Conservation (phyloP, 2,113 vertebrate genomes). For the Martes martes region DNA sequence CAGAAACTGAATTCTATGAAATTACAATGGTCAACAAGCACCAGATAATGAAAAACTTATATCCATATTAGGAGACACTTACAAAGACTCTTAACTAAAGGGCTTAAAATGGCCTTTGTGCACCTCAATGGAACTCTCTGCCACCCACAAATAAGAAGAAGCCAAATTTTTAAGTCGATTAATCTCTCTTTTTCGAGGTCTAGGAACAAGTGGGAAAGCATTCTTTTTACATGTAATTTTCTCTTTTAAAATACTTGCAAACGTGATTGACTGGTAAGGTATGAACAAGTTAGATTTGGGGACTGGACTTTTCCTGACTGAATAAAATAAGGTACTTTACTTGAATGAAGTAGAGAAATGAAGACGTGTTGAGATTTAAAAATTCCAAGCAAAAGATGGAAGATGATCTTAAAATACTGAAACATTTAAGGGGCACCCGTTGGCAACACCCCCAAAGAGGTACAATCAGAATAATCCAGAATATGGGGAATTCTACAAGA, state of each 20-base stretch:
- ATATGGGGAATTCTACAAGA: not conserved
- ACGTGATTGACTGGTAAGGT: not conserved
- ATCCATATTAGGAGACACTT: not conserved
- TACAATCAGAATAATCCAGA: not conserved
- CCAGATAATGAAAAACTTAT: constrained; percentile 3
- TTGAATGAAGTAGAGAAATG: not conserved
- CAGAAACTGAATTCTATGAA: not conserved
- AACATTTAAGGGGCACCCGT: not conserved
- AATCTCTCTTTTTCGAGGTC: not conserved
- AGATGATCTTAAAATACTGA: constrained; percentile 26
- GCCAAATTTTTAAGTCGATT: not conserved
- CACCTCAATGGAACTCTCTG: not conserved
- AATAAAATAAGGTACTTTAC: not conserved
- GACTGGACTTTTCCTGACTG: not conserved
- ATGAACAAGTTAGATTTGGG: not conserved
- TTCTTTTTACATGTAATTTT: not conserved
- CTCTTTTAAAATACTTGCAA: constrained; percentile 30
- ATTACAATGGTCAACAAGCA: not conserved
- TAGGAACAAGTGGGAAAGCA: not conserved
- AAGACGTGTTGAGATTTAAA: not conserved
- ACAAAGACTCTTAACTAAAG: not conserved
- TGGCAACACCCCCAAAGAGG: not conserved
- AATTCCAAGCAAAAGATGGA: not conserved
- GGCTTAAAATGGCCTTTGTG: not conserved
- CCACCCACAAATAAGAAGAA: constrained; percentile 9